phyloP scores from a whole-genome alignment of 2,888 invertebrate species.

The Drosophila vallismaia region DNA sequence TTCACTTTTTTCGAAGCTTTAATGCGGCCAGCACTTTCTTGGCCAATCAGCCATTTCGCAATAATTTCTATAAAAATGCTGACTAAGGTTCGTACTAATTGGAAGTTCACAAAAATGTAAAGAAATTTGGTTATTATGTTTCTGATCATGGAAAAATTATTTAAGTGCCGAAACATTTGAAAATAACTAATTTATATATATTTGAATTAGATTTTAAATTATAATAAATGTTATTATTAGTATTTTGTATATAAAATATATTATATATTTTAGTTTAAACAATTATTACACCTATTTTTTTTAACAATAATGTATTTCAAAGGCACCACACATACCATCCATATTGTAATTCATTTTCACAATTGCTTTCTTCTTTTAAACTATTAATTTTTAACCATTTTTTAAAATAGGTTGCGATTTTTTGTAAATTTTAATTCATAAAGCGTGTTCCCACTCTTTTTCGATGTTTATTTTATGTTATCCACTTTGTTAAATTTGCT shows the following conservation, averaged over 20 bases:
- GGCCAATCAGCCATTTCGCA: constrained; percentile 57
- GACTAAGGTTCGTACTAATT: constrained; percentile 42
- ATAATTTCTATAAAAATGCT: constrained; percentile 57
- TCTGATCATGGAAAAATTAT: too few species aligned
- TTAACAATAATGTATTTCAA: background rate
- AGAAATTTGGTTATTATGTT: constrained; percentile 4
- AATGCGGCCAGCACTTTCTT: constrained; percentile 50
- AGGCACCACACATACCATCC: constrained; percentile 58
- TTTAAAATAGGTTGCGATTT: background rate
- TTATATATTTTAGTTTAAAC: background rate
- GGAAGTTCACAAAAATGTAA: constrained; percentile 6
- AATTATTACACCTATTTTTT: background rate
- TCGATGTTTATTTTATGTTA: constrained; percentile 12
- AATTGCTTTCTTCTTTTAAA: background rate
- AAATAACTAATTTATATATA: too few species aligned
- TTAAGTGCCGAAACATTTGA: too few species aligned
- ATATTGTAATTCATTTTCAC: constrained; percentile 51
- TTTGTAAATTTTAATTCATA: background rate
- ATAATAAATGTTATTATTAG: too few species aligned
- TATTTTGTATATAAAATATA: too few species aligned
- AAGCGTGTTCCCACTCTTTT: background rate
- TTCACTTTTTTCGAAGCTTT: constrained; percentile 21
- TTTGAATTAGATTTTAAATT: too few species aligned
- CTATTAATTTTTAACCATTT: constrained; percentile 26
- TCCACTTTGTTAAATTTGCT: constrained; percentile 43